Base-by-base conservation (phyloP, 1,140 invertebrate genomes). In the Dreissena polymorpha region DNA sequence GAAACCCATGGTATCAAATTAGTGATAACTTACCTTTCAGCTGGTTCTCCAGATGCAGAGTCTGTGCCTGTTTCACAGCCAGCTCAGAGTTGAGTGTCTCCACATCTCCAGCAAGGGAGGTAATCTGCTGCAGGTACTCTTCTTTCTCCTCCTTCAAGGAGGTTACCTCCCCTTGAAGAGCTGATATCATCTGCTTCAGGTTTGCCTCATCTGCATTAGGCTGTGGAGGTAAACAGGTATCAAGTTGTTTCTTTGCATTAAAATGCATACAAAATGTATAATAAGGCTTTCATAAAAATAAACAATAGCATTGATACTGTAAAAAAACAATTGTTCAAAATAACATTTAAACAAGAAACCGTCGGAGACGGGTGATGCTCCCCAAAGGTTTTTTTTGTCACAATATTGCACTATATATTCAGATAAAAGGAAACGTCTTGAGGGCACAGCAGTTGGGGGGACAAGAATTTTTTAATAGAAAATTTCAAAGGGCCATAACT, bases 131-230 rank as follows among this genome's bases (percentile, higher is more conserved):
- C n/a, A 85, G 53, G 63, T 87, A 75, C 12, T 73, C 57, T 51
- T 80, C 84, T 50, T 77, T 78, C 49, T 86, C 81, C 10, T 50
- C 77, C 60, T 86, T 85, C 1, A 90, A 60, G n/a, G 76, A 72
- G 25, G 55, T 55, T 67, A 88, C 57, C 49, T 83, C 83, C 39
- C 75, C 82, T 77, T 87, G 65, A 63, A 89, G 50, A 25, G 83
- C 60, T 18, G 49, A 16, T 25, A 82, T 64, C 23, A 29, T 67
- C 8, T 72, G 21, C 23, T 74, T 82, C 71, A 80, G 25, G 23
- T 21, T 60, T 16, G 77, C 13, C 12, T 60, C 57, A 60, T 60
- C 57, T 60, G 57, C 3, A 12, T 23, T 60, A 6, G 57, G 57
- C 57, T 60, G 39, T 39, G 57, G 57, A 60, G 10, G 2, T 12